Evolutionary conservation across 2,113 vertebrate genomes (phyloP).

Genomic region (Corvus cornix): DNA sequence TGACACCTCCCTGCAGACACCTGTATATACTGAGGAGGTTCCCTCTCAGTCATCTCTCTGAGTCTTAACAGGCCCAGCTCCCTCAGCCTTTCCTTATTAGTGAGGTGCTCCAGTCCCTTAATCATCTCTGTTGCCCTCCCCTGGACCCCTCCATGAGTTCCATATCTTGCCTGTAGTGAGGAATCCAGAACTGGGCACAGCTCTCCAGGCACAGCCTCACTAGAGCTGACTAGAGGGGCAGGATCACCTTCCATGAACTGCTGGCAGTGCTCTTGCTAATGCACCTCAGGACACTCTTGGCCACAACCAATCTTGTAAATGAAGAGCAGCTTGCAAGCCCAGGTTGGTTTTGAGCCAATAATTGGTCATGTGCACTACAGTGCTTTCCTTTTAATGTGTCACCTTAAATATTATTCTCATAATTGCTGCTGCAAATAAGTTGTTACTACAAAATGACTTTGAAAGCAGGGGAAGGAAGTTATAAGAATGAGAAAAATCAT

Average conservation of each 20-base stretch:
- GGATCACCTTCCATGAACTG: not conserved
- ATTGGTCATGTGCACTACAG: accelerated
- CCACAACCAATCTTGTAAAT: not conserved
- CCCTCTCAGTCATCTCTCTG: not conserved
- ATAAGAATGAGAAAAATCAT: not conserved
- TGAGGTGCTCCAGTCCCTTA: not conserved
- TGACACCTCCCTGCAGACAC: not conserved
- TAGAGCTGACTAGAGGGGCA: not conserved
- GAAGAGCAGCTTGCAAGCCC: not conserved
- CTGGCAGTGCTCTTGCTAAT: not conserved
- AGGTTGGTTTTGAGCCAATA: not conserved
- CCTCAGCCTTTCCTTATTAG: not conserved
- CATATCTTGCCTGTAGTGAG: not conserved
- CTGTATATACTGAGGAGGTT: not conserved
- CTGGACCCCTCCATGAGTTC: not conserved
- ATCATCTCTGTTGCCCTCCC: not conserved
- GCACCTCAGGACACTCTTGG: not conserved
- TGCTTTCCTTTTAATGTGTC: not conserved
- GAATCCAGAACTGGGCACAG: not conserved
- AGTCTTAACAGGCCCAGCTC: not conserved
- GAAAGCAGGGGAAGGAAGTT: not conserved
- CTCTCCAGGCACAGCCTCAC: not conserved
- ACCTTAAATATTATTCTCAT: not conserved
- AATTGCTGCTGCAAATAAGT: not conserved
- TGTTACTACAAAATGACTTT: not conserved